A percentile compares a stretch with the other conserved stretches of the same genome.
These are phyloP conservation scores for Rotaria magnacalcarata DNA, from an alignment of 2,888 invertebrate species.

Conservation along the genomic window DNA sequence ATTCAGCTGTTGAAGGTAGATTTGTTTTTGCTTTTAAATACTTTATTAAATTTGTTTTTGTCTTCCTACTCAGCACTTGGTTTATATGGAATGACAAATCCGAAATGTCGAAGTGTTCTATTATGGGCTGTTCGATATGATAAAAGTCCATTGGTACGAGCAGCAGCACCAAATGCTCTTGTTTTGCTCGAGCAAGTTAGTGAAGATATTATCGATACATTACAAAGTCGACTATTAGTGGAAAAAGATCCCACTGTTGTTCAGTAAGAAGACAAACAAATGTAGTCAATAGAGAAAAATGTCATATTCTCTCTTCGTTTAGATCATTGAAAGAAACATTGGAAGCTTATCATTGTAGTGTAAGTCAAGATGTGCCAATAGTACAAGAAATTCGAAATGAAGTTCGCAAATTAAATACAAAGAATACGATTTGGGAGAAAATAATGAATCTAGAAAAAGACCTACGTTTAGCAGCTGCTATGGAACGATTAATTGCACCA, in stretches of 20 bases:
- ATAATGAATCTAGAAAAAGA: constrained; percentile 41
- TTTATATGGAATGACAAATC: constrained; percentile 52
- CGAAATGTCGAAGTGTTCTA: constrained; percentile 52
- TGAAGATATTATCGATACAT: constrained; percentile 53
- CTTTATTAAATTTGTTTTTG: not conserved
- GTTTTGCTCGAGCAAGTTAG: constrained; percentile 51
- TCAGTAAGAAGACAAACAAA: constrained; percentile 50
- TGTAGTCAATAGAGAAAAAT: constrained; percentile 45
- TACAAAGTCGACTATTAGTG: constrained; percentile 57
- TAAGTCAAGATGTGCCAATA: constrained; percentile 57
- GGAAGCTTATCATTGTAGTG: constrained; percentile 53
- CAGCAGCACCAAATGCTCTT: constrained; percentile 57
- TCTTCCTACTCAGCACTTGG: constrained; percentile 53
- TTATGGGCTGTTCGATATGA: constrained; percentile 58
- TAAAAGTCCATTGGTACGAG: constrained; percentile 54
- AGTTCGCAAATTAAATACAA: constrained; percentile 52
- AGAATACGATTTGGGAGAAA: constrained; percentile 39
- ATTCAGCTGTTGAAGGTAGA: constrained; percentile 58
- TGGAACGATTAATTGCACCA: constrained; percentile 30
- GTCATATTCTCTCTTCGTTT: constrained; percentile 42
- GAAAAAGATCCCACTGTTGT: constrained; percentile 53
- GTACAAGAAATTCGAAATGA: constrained; percentile 57
- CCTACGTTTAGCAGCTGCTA: not conserved
- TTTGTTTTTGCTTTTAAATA: not conserved
- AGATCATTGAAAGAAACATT: constrained; percentile 55